Base-by-base conservation (phyloP, 2,113 vertebrate species). In the Platysternon megacephalum region DNA sequence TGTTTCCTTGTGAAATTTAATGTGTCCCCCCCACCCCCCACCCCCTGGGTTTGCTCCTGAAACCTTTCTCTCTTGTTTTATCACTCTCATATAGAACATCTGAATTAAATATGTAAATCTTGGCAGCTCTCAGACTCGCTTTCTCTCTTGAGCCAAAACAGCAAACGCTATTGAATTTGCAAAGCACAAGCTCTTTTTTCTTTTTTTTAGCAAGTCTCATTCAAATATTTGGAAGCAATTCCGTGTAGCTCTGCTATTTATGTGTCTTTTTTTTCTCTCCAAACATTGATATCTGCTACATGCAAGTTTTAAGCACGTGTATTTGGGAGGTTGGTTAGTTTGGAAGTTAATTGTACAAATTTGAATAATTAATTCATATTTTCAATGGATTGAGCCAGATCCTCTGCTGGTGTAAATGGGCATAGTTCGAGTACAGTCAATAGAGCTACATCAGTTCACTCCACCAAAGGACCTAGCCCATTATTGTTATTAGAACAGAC, bases 31-130 rank as follows among this genome's bases (percentile, higher is more conserved):
- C 14, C 13, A 16, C 94, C 93, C 89, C 44, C 4, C 6, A 17
- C 24, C 21, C 39, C 58, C 44, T 79, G 29, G 24, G 85, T 58
- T 28, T 91, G 49, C 44, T 53, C 1, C 52, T 90, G 81, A 81
- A 93, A 56, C 39, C 42, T 87, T 93, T 80, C 94, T 12, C 32
- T 48, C 14, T 88, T 86, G 4, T 96, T 97, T 96, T 86, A 89
- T 95, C 87, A 68, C 22, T 93, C 48, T 79, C 82, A 88, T 88
- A 90, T 83, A 91, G 89, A 82, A 52, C 17, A 89, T 84, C 42
- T 9, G 19, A 92, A 88, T 90, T 96, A 95, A 95, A 92, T 94
- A 96, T 68, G 61, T 93, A 95, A 97, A 95, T 96, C 52, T 97
- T 51, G 76, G 82, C 61, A 93, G 42, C 19, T 92, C 44, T 85